Evolutionary conservation across 2,888 invertebrate genomes (phyloP).

Genomic region (Drosophila paracracens): DNA sequence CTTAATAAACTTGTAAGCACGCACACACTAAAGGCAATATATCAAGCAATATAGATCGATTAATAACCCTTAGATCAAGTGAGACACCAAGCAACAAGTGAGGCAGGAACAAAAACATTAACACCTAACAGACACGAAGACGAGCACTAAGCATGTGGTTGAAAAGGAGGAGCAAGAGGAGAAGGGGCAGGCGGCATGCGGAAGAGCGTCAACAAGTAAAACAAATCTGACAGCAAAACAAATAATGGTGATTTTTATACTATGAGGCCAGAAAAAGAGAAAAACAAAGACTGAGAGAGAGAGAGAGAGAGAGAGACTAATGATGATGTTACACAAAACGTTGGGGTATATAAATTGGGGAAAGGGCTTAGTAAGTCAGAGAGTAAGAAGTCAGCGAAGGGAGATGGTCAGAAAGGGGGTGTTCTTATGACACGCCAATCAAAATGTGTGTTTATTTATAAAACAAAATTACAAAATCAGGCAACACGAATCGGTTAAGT

Average conservation of each 20-base stretch:
- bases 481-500: slow-evolving; percentile 25
- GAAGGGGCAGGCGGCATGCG: background rate
- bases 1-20: slow-evolving; percentile 27
- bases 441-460: slow-evolving; percentile 72
- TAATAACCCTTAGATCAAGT: slow-evolving; percentile 48
- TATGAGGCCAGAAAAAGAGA: slow-evolving; percentile 35
- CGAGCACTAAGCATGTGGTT: slow-evolving; percentile 5
- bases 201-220: slow-evolving; percentile 73
- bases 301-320: slow-evolving; percentile 55
- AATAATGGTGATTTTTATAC: slow-evolving; percentile 72
- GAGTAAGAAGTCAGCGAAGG: slow-evolving; percentile 13
- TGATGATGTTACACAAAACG: slow-evolving; percentile 73
- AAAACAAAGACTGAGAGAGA: slow-evolving; percentile 3
- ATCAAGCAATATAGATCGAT: slow-evolving; percentile 50
- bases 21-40: slow-evolving; percentile 35
- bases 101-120: slow-evolving; percentile 46
- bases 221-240: slow-evolving; percentile 78
- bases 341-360: slow-evolving; percentile 22
- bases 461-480: slow-evolving; percentile 66
- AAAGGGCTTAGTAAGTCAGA: slow-evolving; percentile 57
- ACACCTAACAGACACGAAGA: slow-evolving; percentile 52
- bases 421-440: slow-evolving; percentile 62
- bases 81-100: slow-evolving; percentile 14
- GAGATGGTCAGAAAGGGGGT: background rate
- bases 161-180: background rate